These are phyloP conservation scores for Neosalanx taihuensis DNA, from an alignment of 2,797 vertebrate species.

Conservation along the genomic window DNA sequence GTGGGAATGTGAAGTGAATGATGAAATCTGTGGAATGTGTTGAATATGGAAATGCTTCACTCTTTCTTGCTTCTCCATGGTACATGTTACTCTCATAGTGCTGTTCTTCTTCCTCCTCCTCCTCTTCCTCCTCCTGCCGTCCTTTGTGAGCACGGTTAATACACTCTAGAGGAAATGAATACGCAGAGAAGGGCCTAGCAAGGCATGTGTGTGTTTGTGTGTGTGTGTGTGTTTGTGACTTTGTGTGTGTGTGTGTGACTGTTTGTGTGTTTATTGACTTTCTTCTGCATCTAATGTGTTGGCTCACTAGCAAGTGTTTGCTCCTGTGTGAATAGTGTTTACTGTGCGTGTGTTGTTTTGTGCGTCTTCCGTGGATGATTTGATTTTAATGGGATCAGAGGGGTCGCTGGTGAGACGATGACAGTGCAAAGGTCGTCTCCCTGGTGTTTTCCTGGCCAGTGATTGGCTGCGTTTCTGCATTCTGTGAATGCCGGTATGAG, in stretches of 20 bases:
- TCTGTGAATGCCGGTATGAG: too few species aligned
- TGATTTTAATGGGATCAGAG: constrained; percentile 44
- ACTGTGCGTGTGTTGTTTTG: constrained; percentile 6
- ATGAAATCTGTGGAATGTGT: not conserved
- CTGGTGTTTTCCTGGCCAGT: constrained; percentile 1
- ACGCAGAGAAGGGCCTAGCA: constrained; percentile 1
- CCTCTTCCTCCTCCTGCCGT: too few species aligned
- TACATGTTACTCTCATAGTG: not conserved
- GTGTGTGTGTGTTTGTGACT: constrained; percentile 14
- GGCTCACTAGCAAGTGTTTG: not conserved
- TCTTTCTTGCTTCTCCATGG: not conserved
- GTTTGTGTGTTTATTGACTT: too few species aligned
- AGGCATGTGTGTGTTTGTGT: not conserved
- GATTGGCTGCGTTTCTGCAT: not conserved
- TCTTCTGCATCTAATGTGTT: not conserved
- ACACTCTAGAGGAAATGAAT: not conserved
- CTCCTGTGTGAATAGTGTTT: constrained; percentile 3
- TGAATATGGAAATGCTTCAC: not conserved
- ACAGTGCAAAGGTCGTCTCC: constrained; percentile 21
- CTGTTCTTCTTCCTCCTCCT: not conserved
- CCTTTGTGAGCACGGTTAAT: not conserved
- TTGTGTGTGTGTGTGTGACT: constrained; percentile 2
- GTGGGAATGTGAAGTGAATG: not conserved
- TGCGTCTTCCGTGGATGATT: constrained; percentile 35
- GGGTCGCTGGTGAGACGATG: constrained; percentile 35